Conservation (phyloP, 2,888 invertebrate genomes). For the Drosophila paramelanica region DNA sequence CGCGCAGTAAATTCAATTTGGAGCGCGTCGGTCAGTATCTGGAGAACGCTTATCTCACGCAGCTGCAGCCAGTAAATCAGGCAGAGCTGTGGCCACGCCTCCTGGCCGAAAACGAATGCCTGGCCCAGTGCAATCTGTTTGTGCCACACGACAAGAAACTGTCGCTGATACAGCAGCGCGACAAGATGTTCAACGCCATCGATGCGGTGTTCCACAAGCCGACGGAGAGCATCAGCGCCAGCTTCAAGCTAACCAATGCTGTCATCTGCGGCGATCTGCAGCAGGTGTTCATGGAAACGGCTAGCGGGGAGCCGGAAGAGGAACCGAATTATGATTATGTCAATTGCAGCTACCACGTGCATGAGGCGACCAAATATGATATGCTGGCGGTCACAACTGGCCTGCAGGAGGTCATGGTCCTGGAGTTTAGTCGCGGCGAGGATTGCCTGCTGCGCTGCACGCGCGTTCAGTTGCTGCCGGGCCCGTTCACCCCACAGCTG, state of each 20-base stretch:
- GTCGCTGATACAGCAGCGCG: conserved; percentile 93
- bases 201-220: conserved; percentile 89
- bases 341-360: conserved; percentile 77
- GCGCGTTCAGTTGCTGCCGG: conserved; percentile 86
- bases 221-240: conserved; percentile 87
- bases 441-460: conserved; percentile 85
- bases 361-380: conserved; percentile 73
- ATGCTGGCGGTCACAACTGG: conserved; percentile 77
- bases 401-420: conserved; percentile 79
- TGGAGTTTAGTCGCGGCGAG: conserved; percentile 80
- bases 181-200: conserved; percentile 88
- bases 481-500: conserved; percentile 77
- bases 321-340: conserved; percentile 56
- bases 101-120: conserved; percentile 90
- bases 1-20: conserved; percentile 89
- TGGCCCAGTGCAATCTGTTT: conserved; percentile 89
- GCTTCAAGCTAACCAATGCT: conserved; percentile 87
- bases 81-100: conserved; percentile 92
- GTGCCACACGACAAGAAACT: conserved; percentile 90
- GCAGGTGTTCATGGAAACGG: conserved; percentile 31
- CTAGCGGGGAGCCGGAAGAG: conserved; percentile 22
- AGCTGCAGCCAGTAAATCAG: conserved; percentile 87
- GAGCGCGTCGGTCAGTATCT: conserved; percentile 97
- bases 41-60: conserved; percentile 90
- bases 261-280: conserved; percentile 85